Conservation (phyloP, 2,888 invertebrate genomes). For the Harpalus rubripes region DNA sequence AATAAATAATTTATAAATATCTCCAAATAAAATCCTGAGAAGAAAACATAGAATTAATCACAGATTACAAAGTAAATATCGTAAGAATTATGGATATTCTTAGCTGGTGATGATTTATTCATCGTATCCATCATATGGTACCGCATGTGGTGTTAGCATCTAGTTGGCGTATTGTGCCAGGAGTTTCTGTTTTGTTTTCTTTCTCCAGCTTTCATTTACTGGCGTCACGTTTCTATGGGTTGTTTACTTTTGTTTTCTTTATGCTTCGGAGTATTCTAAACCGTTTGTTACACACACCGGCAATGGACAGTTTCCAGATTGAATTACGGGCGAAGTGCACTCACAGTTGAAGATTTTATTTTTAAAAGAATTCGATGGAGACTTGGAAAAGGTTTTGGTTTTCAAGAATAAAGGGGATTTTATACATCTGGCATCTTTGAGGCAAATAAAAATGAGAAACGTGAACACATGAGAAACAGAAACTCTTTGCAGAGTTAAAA, state of each 20-base stretch:
- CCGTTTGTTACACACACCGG: slow-evolving; percentile 26
- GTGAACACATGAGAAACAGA: too few species aligned
- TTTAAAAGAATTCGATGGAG: slow-evolving; percentile 12
- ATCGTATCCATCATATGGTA: slow-evolving; percentile 27
- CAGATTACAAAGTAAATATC: slow-evolving; percentile 33
- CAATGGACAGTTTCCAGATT: slow-evolving; percentile 26
- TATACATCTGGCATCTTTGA: neutral
- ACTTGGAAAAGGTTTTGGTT: neutral
- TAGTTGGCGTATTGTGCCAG: slow-evolving; percentile 48
- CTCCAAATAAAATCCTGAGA: slow-evolving; percentile 26
- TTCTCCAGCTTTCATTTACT: slow-evolving; percentile 42
- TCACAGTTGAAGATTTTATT: slow-evolving; percentile 11
- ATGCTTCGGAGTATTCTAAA: slow-evolving; percentile 16
- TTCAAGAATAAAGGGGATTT: neutral
- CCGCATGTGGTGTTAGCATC: slow-evolving; percentile 50
- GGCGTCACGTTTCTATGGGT: slow-evolving; percentile 40
- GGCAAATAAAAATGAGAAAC: neutral
- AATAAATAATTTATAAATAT: slow-evolving; percentile 48
- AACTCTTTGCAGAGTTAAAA: too few species aligned
- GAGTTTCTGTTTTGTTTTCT: slow-evolving; percentile 37
- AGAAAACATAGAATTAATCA: slow-evolving; percentile 34
- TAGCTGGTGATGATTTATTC: slow-evolving; percentile 51
- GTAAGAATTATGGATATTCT: slow-evolving; percentile 49
- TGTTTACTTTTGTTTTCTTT: slow-evolving; percentile 47
- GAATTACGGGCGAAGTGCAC: slow-evolving; percentile 42